Percentiles rank a stretch among this genome's conserved stretches.
Evolutionary conservation across 2,113 vertebrate species (phyloP).

Genomic region (Eudyptes chrysolophus): DNA sequence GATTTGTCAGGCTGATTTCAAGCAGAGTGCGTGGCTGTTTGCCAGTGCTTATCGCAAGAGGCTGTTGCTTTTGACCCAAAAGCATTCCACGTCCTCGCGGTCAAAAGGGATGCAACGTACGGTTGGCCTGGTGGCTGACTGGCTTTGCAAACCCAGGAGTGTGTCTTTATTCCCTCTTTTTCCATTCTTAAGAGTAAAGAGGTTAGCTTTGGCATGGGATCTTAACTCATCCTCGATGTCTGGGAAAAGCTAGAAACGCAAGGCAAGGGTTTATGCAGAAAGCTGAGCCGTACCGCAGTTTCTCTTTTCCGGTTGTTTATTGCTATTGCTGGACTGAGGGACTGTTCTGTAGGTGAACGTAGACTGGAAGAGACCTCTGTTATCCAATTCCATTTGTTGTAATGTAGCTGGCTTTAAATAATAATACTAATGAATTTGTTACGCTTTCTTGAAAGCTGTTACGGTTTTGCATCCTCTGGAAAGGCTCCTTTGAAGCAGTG

Average conservation of each 20-base stretch:
- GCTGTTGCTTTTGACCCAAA: not conserved
- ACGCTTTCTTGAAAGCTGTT: not conserved
- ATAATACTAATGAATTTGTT: not conserved
- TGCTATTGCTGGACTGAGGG: not conserved
- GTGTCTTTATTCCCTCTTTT: not conserved
- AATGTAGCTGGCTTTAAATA: not conserved
- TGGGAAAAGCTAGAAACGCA: not conserved
- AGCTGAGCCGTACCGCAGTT: not conserved
- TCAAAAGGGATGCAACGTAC: accelerated
- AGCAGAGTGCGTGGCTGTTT: accelerated
- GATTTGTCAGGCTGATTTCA: not conserved
- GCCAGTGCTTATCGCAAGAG: accelerated
- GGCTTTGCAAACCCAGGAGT: not conserved
- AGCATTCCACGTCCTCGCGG: accelerated
- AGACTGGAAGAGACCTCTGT: not conserved
- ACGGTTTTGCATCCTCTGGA: not conserved
- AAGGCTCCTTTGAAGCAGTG: not conserved
- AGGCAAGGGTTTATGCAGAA: not conserved
- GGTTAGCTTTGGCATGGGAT: not conserved
- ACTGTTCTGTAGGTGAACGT: accelerated
- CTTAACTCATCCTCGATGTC: not conserved
- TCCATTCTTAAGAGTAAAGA: not conserved
- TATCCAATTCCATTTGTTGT: not conserved
- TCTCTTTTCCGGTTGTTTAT: not conserved
- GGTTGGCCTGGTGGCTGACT: not conserved